Conservation (phyloP, 1,140 invertebrate species). For the Proales similis region DNA sequence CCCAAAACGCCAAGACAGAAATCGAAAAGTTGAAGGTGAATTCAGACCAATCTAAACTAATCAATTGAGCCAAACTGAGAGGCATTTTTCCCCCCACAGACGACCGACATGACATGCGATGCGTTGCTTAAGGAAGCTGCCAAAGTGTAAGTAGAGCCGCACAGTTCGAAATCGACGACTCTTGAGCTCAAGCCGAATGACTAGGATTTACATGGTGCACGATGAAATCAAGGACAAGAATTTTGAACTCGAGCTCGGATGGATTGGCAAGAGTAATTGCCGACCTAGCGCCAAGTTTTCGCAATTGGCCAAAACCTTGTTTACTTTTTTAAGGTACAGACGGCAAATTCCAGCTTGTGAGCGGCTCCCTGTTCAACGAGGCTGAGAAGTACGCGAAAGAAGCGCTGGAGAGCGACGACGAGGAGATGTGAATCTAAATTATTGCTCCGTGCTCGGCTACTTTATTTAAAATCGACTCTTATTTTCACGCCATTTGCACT, state of each 20-base stretch:
- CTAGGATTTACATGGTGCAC: constrained; percentile 86
- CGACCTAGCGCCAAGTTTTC: no score
- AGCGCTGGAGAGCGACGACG: constrained; percentile 29
- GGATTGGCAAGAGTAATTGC: constrained; percentile 77
- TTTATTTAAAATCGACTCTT: no score
- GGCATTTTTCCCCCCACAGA: constrained; percentile 44
- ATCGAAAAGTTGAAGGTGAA: constrained; percentile 84
- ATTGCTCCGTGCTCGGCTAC: no score
- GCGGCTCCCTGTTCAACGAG: constrained; percentile 53
- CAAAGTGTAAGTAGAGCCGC: constrained; percentile 69
- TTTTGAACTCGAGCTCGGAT: constrained; percentile 92
- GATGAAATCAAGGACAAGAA: constrained; percentile 97
- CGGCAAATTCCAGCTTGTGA: constrained; percentile 48
- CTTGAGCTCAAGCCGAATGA: no score
- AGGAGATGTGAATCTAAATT: constrained; percentile 34
- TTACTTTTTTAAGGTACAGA: constrained; percentile 42
- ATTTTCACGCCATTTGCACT: no score
- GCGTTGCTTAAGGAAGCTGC: constrained; percentile 88
- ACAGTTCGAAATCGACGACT: no score
- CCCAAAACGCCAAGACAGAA: constrained; percentile 97
- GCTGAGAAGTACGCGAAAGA: constrained; percentile 70
- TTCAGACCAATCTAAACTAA: constrained; percentile 11
- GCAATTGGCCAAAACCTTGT: neutral
- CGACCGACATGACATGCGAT: constrained; percentile 71
- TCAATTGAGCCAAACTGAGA: neutral